Evolutionary conservation across 2,797 vertebrate species (phyloP).

Genomic region (Eospalax fontanierii): DNA sequence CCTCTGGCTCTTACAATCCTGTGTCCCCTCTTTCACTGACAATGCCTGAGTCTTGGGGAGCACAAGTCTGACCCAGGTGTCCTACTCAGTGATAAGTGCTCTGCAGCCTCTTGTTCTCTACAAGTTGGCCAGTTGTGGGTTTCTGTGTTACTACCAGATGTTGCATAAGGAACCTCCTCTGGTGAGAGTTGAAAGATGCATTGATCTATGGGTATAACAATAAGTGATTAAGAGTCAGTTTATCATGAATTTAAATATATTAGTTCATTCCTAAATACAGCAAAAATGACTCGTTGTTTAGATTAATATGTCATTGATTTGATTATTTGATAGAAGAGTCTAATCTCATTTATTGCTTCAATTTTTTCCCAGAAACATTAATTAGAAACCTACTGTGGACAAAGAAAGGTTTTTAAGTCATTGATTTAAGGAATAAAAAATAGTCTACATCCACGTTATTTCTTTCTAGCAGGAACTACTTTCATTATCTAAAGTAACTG

Average conservation of each 20-base stretch:
- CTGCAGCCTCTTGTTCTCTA: too few relatives aligned
- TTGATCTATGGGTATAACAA: too few relatives aligned
- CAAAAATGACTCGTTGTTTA: constrained; percentile 7
- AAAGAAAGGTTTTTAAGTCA: neutral
- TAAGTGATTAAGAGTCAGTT: too few relatives aligned
- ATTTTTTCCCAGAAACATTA: constrained; percentile 30
- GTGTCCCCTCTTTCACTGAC: too few relatives aligned
- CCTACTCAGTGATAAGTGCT: too few relatives aligned
- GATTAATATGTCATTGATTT: neutral
- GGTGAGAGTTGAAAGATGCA: too few relatives aligned
- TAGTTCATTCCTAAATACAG: neutral
- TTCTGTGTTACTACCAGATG: too few relatives aligned
- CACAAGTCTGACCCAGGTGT: too few relatives aligned
- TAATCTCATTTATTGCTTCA: constrained; percentile 5
- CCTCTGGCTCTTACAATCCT: too few relatives aligned
- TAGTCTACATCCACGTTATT: neutral
- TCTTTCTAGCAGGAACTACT: neutral
- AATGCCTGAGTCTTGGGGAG: too few relatives aligned
- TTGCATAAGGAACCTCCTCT: too few relatives aligned
- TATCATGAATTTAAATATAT: neutral
- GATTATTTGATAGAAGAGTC: constrained; percentile 50
- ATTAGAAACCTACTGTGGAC: neutral
- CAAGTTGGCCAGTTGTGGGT: too few relatives aligned
- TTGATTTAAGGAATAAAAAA: neutral
- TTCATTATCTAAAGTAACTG: neutral